A percentile compares a stretch with the other conserved stretches of the same genome.
phyloP scores from a whole-genome alignment of 2,797 vertebrate genomes.

The Ataeniobius toweri region DNA sequence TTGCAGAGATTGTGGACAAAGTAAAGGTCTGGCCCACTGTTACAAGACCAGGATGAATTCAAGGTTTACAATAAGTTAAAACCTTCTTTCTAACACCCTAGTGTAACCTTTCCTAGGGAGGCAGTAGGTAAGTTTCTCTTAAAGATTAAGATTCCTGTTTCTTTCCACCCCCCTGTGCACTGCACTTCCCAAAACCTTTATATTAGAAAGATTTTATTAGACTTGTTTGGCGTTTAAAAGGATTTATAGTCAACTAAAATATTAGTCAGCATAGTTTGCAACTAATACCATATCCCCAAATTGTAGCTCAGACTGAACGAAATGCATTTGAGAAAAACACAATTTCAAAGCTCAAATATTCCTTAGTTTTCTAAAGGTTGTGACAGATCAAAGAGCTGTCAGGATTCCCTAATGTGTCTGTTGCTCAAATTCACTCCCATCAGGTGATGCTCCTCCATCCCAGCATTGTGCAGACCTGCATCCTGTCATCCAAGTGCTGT shows the following conservation, averaged over 20 bases:
- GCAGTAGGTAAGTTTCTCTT: not conserved
- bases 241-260: not conserved
- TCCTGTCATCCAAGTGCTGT: slow-evolving; percentile 62
- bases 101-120: no score
- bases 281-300: not conserved
- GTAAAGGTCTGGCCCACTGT: not conserved
- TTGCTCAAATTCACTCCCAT: slow-evolving; percentile 59
- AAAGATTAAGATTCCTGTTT: not conserved
- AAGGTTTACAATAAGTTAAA: no score
- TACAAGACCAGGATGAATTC: not conserved
- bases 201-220: not conserved
- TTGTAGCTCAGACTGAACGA: not conserved
- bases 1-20: no score
- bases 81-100: no score
- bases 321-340: not conserved
- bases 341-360: not conserved
- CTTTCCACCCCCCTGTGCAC: not conserved
- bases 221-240: not conserved
- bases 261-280: not conserved
- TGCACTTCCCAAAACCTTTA: not conserved
- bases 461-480: slow-evolving; percentile 70
- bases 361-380: not conserved
- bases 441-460: slow-evolving; percentile 70
- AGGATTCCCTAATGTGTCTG: slow-evolving; percentile 24
- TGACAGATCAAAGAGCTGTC: not conserved